phyloP scores from a whole-genome alignment of 2,888 invertebrate genomes.

The Leucophenga maculata region DNA sequence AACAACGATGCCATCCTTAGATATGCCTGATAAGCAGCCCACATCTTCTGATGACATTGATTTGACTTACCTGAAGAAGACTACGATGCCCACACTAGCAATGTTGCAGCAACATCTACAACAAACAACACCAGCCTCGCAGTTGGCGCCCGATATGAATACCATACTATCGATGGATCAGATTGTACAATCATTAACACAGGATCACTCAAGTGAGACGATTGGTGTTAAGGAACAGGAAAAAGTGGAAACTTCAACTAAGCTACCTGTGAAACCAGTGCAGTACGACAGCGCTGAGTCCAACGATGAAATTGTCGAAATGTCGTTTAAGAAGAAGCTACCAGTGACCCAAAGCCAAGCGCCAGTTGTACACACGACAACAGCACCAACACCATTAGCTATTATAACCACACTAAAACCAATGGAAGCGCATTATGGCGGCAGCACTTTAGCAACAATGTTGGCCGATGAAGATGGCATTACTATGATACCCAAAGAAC shows the following conservation, averaged over 20 bases:
- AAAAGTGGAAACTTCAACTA: neutral
- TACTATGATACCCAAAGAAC: conserved; percentile 20
- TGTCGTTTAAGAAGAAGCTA: conserved; percentile 49
- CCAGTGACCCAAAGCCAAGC: conserved; percentile 16
- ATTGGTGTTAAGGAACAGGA: conserved; percentile 31
- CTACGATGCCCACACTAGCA: conserved; percentile 50
- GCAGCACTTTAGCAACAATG: conserved; percentile 53
- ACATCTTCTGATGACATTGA: conserved; percentile 30
- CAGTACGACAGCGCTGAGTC: conserved; percentile 51
- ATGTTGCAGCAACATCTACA: conserved; percentile 51
- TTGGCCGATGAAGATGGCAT: conserved; percentile 47
- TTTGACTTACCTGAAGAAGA: conserved; percentile 46
- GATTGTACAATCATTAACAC: conserved; percentile 66
- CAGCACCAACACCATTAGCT: conserved; percentile 27
- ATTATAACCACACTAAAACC: conserved; percentile 43
- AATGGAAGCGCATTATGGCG: conserved; percentile 45
- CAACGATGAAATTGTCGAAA: conserved; percentile 42
- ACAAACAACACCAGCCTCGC: conserved; percentile 38
- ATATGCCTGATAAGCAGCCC: conserved; percentile 34
- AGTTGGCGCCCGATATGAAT: conserved; percentile 56
- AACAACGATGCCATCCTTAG: conserved; percentile 48
- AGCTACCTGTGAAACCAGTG: conserved; percentile 32
- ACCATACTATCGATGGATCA: conserved; percentile 68
- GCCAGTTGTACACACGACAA: conserved; percentile 14
- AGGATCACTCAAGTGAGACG: conserved; percentile 48